A percentile compares a stretch with the other conserved stretches of the same genome.
Conservation (phyloP, 2,888 invertebrate species). For the Tipula unca region DNA sequence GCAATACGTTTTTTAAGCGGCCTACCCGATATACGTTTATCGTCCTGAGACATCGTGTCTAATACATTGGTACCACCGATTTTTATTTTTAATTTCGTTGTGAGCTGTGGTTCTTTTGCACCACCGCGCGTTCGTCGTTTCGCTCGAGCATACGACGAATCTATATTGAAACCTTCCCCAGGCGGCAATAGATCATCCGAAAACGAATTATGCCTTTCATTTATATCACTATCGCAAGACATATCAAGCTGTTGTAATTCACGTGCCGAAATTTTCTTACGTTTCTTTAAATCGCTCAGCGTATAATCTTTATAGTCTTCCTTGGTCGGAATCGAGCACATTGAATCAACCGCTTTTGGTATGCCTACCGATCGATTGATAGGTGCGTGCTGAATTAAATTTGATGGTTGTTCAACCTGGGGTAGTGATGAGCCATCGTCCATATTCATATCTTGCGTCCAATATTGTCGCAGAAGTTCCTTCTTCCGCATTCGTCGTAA, state of each 20-base stretch:
- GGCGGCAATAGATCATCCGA: conserved; percentile 14
- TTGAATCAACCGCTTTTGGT: conserved; percentile 82
- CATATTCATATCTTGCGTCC: conserved; percentile 80
- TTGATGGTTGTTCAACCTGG: conserved; percentile 47
- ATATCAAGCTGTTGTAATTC: conserved; percentile 58
- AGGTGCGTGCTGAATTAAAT: conserved; percentile 47
- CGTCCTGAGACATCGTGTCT: conserved; percentile 36
- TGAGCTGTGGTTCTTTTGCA: conserved; percentile 30
- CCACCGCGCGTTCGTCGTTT: conserved; percentile 40
- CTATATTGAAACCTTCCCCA: not conserved
- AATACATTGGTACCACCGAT: conserved; percentile 48
- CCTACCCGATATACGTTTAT: conserved; percentile 47
- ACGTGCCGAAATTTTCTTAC: conserved; percentile 47
- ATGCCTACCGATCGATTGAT: conserved; percentile 49
- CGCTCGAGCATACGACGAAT: not conserved
- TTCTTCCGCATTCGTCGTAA: conserved; percentile 83
- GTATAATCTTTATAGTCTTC: conserved; percentile 66
- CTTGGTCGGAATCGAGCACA: conserved; percentile 77
- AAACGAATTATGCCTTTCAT: conserved; percentile 37
- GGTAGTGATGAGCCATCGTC: conserved; percentile 57
- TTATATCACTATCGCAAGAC: conserved; percentile 45
- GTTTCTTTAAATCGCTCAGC: conserved; percentile 61
- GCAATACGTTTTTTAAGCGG: conserved; percentile 77
- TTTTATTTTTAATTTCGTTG: conserved; percentile 73
- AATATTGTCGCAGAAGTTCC: conserved; percentile 74